phyloP scores from a whole-genome alignment of 1,140 invertebrate genomes.

The Eriosoma lanigerum region DNA sequence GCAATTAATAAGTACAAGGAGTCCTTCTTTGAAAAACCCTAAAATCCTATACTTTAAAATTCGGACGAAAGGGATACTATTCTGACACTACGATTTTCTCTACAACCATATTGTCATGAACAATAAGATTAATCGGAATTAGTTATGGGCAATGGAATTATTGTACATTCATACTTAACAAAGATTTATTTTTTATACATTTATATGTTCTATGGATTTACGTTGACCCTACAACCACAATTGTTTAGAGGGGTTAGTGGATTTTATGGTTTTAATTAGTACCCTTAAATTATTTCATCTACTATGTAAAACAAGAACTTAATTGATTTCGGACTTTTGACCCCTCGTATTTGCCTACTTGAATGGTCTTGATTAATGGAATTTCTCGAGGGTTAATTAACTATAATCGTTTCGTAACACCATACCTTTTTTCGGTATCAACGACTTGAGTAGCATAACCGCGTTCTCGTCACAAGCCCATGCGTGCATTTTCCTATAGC shows the following conservation, averaged over 20 bases:
- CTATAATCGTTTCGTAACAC: slow-evolving; percentile 46
- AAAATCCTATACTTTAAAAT: slow-evolving; percentile 9
- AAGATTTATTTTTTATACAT: slow-evolving; percentile 39
- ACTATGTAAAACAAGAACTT: slow-evolving; percentile 46
- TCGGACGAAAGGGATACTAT: not conserved
- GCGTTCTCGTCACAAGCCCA: slow-evolving; percentile 98
- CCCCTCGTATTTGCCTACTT: slow-evolving; percentile 49
- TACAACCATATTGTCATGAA: not conserved
- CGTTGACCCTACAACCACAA: slow-evolving; percentile 25
- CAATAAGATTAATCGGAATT: not conserved
- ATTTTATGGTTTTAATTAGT: slow-evolving; percentile 48
- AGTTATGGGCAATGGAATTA: not conserved
- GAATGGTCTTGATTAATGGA: slow-evolving; percentile 51
- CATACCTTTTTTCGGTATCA: slow-evolving; percentile 97
- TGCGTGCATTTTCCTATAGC: slow-evolving; percentile 98
- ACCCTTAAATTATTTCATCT: slow-evolving; percentile 20
- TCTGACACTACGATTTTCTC: not conserved
- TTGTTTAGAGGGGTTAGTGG: slow-evolving; percentile 25
- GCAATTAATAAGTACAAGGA: slow-evolving; percentile 58
- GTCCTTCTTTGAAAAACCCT: slow-evolving; percentile 50
- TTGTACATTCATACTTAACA: not conserved
- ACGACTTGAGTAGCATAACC: slow-evolving; percentile 92
- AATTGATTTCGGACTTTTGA: slow-evolving; percentile 50
- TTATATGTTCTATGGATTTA: slow-evolving; percentile 13
- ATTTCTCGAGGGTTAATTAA: slow-evolving; percentile 47